These are phyloP conservation scores for Tympanuchus pallidicinctus DNA, from an alignment of 2,113 vertebrate genomes.

Conservation along the genomic window DNA sequence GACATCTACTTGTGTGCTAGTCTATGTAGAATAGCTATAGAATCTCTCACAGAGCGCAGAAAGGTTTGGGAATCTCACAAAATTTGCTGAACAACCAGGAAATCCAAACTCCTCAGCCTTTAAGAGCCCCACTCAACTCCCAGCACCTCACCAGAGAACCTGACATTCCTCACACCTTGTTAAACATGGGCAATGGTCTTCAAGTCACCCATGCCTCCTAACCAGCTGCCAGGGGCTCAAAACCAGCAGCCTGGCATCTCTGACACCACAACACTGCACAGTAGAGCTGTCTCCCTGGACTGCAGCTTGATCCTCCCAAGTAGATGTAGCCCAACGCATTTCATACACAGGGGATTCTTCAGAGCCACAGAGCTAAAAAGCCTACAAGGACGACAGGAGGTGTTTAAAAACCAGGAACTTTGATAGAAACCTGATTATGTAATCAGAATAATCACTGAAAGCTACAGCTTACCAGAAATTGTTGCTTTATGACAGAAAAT, in stretches of 20 bases:
- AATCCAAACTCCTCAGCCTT: background rate
- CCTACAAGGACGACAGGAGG: background rate
- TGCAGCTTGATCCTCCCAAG: background rate
- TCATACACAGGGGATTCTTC: background rate
- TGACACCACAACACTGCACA: background rate
- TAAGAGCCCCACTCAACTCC: background rate
- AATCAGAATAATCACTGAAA: background rate
- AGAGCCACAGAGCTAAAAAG: background rate
- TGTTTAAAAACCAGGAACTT: background rate
- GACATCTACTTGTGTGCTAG: background rate
- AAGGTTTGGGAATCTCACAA: background rate
- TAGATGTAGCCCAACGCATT: background rate
- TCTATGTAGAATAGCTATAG: no score
- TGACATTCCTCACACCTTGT: background rate
- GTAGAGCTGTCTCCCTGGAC: background rate
- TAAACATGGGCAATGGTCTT: accelerated
- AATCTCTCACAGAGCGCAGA: background rate
- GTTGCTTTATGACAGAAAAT: background rate
- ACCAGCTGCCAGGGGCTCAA: background rate
- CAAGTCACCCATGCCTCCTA: background rate
- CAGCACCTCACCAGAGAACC: background rate
- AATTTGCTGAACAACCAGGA: background rate
- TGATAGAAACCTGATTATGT: background rate
- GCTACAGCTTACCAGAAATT: background rate
- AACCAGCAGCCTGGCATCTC: background rate